These are phyloP conservation scores for Sinosuthora webbiana DNA, from an alignment of 2,113 vertebrate species.

Conservation along the genomic window DNA sequence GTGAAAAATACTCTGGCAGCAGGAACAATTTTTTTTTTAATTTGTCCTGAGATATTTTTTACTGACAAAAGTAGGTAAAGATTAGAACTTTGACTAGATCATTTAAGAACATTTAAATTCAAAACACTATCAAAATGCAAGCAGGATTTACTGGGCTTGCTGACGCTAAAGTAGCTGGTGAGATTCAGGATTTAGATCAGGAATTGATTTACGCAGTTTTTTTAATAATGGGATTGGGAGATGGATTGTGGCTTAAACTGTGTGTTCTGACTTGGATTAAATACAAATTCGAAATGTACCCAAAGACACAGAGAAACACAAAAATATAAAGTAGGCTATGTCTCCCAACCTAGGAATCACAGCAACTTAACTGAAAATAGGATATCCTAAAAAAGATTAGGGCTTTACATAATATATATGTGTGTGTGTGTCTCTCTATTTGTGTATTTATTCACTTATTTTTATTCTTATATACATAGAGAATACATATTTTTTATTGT, in stretches of 20 bases:
- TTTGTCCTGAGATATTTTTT: not conserved
- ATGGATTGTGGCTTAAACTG: not conserved
- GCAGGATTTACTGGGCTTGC: not conserved
- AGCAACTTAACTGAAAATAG: not conserved
- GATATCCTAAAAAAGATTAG: not conserved
- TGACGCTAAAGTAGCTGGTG: not conserved
- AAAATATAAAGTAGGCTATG: not conserved
- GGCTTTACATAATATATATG: not conserved
- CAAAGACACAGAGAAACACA: not conserved
- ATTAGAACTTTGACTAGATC: not conserved
- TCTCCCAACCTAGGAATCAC: not conserved
- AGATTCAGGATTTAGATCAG: not conserved
- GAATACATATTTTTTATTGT: not conserved
- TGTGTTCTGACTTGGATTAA: not conserved
- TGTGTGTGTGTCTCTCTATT: not conserved
- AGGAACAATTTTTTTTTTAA: not conserved
- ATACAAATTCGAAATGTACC: not conserved
- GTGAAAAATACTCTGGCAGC: not conserved
- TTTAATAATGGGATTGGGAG: not conserved
- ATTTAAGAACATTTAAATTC: not conserved
- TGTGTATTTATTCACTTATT: not conserved
- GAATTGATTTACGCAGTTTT: not conserved
- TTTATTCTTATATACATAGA: not conserved
- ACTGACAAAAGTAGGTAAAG: not conserved
- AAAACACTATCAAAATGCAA: not conserved